These are phyloP conservation scores for Martes martes DNA, from an alignment of 2,113 vertebrate species.

Conservation along the genomic window DNA sequence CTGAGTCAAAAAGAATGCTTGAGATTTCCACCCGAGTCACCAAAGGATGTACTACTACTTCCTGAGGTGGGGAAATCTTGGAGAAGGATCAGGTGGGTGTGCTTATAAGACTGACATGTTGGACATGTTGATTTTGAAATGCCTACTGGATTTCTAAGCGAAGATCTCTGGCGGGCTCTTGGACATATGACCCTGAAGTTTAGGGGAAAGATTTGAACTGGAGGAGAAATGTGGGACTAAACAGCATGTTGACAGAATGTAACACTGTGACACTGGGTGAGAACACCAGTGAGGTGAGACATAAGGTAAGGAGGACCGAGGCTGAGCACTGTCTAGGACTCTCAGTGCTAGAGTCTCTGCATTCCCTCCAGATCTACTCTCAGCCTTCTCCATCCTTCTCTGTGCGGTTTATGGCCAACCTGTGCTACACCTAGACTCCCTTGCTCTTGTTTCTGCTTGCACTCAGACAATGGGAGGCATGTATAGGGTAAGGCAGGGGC, in stretches of 20 bases:
- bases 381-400: not conserved
- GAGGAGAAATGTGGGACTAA: not conserved
- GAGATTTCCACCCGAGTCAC: not conserved
- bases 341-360: not conserved
- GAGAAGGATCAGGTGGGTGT: not conserved
- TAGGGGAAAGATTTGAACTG: not conserved
- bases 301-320: not conserved
- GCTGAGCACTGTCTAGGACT: not conserved
- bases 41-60: not conserved
- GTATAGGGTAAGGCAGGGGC: not conserved
- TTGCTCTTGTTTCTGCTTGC: not conserved
- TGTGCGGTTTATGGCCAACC: not conserved
- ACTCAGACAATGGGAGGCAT: not conserved
- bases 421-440: not conserved
- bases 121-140: not conserved
- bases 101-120: not conserved
- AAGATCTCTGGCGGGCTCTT: not conserved
- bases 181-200: not conserved
- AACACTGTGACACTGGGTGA: not conserved
- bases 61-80: not conserved
- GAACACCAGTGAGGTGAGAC: not conserved
- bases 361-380: not conserved
- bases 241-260: not conserved
- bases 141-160: not conserved
- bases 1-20: not conserved